Conservation (phyloP, 2,113 vertebrate species). For the Apodemus speciosus region DNA sequence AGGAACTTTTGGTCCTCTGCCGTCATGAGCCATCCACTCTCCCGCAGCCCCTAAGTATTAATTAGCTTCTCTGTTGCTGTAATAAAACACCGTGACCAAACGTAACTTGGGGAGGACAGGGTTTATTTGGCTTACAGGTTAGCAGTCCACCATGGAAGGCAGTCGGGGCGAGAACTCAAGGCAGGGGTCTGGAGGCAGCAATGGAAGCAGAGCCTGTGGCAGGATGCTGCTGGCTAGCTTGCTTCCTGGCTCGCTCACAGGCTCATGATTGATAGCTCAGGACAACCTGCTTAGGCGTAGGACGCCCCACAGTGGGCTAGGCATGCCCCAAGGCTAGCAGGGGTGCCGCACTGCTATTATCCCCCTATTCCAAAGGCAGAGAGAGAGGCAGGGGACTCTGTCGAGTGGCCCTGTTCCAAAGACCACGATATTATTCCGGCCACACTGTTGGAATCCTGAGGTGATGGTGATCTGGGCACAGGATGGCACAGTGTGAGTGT, state of each 20-base stretch:
- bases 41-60: fast-evolving
- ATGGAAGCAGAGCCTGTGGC: background rate
- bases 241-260: background rate
- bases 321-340: background rate
- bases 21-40: background rate
- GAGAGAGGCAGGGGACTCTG: background rate
- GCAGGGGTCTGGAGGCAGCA: background rate
- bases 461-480: fast-evolving
- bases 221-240: background rate
- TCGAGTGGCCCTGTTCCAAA: background rate
- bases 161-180: background rate
- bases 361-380: background rate
- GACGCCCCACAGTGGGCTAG: background rate
- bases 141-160: background rate
- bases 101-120: background rate
- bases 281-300: background rate
- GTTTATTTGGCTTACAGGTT: background rate
- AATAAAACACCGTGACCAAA: background rate
- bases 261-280: background rate
- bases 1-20: too few species aligned
- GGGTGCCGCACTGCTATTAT: too few species aligned
- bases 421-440: fast-evolving
- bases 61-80: background rate
- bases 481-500: fast-evolving
- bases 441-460: fast-evolving